Evolutionary conservation across 2,797 vertebrate genomes (phyloP), one percentile per base, ranked within the genome.

Genomic region (Crypturellus tataupa): DNA sequence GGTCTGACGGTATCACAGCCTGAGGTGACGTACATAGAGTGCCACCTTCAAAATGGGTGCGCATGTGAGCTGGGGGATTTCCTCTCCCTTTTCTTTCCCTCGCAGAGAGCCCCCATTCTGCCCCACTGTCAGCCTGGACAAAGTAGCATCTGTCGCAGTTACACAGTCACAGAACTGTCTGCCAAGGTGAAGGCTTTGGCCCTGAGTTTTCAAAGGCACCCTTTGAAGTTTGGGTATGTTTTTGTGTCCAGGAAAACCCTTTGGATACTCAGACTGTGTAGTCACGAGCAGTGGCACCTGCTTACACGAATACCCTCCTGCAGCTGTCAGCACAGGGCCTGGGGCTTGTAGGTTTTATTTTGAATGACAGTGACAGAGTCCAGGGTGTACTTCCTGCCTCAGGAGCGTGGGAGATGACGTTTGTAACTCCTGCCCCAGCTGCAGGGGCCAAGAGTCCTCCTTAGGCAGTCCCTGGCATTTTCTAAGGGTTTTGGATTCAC

Each of bases 171-270:
- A 81, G 81, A 85, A 70, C 65, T 0, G 0, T 7, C 42, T 89
- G 82, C 87, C 80, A 81, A 87, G 39, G 46, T 24, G 58, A 85
- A 27, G 19, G 2, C 59, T 85, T 81, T 60, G 68, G 42, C 80
- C 44, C 65, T 51, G 62, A 80, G 53, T 56, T 89, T 95, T 95
- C 82, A 89, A 90, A 95, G 85, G 85, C 67, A 87, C 63, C 55
- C 87, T 93, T 85, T 95, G 87, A 91, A 92, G 73, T 75, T 35
- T 53, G 59, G 63, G 15, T 12, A 3, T 42, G 31, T 94, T 87
- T 81, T 29, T 67, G 63, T 81, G 73, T 67, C 55, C 80, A 69
- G 59, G 46, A 91, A 73, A n/a, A 42, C 18, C 39, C 79, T 87
- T 47, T 89, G 85, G 59, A 78, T 75, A 69, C 65, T 65, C 62